These are phyloP conservation scores for Pipistrellus kuhlii DNA, from an alignment of 2,797 vertebrate genomes.

Conservation along the genomic window DNA sequence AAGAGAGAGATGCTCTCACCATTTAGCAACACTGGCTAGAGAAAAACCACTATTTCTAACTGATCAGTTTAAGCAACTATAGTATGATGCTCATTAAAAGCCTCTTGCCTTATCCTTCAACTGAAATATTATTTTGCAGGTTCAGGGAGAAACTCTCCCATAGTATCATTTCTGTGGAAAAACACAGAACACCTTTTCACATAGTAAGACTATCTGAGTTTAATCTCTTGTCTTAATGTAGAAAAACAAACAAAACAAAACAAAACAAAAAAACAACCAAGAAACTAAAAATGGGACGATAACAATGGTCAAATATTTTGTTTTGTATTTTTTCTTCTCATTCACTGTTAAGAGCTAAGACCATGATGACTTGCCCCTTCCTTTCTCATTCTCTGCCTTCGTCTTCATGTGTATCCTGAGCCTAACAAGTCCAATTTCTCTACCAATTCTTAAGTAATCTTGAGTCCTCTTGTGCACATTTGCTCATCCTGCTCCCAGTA, in stretches of 20 bases:
- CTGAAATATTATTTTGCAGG: constrained; percentile 4
- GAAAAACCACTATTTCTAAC: background rate
- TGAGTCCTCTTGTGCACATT: background rate
- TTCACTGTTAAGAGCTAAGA: background rate
- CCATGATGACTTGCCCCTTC: background rate
- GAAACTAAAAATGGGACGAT: background rate
- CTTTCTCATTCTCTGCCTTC: background rate
- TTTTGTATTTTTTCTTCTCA: background rate
- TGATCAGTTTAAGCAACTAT: background rate
- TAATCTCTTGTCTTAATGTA: background rate
- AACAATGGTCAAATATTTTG: background rate
- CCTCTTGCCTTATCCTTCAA: background rate
- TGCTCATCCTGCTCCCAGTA: background rate
- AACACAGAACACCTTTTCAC: background rate
- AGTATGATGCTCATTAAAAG: background rate
- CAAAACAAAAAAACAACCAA: background rate
- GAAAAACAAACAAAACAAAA: background rate
- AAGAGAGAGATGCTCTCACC: too few species aligned
- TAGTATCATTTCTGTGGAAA: background rate
- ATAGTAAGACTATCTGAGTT: background rate
- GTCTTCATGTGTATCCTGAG: background rate
- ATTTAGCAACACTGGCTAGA: too few species aligned
- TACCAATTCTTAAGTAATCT: background rate
- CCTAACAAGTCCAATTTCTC: background rate
- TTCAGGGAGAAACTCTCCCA: background rate